Conservation (phyloP, 1,140 invertebrate species). For the Pseudoatta argentina region DNA sequence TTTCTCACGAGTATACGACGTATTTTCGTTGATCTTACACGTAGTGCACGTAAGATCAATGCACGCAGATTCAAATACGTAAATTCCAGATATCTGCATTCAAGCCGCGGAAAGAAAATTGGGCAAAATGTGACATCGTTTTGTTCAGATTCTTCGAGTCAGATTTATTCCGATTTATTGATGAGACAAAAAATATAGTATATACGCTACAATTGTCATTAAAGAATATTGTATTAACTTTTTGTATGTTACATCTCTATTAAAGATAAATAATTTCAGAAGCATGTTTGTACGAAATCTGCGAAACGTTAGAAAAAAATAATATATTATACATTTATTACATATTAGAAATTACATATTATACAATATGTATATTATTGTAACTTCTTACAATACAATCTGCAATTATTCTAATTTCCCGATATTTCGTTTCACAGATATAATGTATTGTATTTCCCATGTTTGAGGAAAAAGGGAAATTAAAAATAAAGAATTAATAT, state of each 20-base stretch:
- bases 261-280: constrained; percentile 1
- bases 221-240: background rate
- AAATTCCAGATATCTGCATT: constrained; percentile 46
- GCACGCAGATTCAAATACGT: constrained; percentile 27
- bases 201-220: background rate
- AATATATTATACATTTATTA: background rate
- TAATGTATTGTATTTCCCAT: background rate
- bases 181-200: background rate
- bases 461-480: background rate
- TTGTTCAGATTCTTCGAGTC: background rate
- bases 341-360: background rate
- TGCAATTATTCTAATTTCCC: background rate
- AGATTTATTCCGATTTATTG: constrained; percentile 14
- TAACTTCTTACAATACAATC: too few species aligned
- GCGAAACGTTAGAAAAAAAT: background rate
- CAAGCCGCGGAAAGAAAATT: constrained; percentile 34
- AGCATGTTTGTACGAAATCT: background rate
- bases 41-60: constrained; percentile 35
- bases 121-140: background rate
- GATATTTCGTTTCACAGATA: background rate
- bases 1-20: background rate
- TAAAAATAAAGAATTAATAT: background rate
- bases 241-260: background rate
- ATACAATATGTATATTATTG: background rate
- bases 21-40: constrained; percentile 18